These are phyloP conservation scores for Tursiops truncatus DNA, from an alignment of 2,113 vertebrate genomes.

Conservation along the genomic window DNA sequence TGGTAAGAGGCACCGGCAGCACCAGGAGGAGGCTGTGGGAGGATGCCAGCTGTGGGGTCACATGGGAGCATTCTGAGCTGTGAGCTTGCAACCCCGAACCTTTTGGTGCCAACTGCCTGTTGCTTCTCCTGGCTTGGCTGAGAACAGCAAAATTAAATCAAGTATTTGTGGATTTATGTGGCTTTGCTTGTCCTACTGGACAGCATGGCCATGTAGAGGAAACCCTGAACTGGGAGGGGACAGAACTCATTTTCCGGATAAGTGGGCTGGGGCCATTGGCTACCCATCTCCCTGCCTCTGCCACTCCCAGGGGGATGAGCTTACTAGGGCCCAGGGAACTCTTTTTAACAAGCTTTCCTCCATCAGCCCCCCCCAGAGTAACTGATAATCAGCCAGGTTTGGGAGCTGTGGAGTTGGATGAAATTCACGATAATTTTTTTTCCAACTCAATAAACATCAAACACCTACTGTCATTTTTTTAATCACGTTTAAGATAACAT, in stretches of 20 bases:
- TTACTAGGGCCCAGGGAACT: background rate
- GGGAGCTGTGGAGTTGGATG: background rate
- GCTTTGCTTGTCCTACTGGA: background rate
- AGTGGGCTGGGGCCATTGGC: background rate
- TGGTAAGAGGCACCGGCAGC: fast-evolving
- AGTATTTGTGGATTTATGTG: background rate
- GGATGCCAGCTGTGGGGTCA: fast-evolving
- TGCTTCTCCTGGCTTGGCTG: background rate
- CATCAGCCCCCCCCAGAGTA: too few species aligned
- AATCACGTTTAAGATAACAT: background rate
- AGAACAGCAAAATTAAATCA: background rate
- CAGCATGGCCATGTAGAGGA: background rate
- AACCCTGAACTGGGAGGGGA: background rate
- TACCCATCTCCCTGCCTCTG: background rate
- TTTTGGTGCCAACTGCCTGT: background rate
- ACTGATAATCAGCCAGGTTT: background rate
- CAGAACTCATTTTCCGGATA: background rate
- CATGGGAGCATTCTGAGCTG: background rate
- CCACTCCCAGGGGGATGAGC: background rate
- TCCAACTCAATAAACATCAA: background rate
- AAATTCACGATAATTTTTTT: background rate
- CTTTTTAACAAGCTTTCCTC: background rate
- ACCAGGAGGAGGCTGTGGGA: background rate
- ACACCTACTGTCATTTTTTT: background rate
- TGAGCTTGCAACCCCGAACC: background rate